Conservation (phyloP, 2,113 vertebrate species). For the Sylvia atricapilla region DNA sequence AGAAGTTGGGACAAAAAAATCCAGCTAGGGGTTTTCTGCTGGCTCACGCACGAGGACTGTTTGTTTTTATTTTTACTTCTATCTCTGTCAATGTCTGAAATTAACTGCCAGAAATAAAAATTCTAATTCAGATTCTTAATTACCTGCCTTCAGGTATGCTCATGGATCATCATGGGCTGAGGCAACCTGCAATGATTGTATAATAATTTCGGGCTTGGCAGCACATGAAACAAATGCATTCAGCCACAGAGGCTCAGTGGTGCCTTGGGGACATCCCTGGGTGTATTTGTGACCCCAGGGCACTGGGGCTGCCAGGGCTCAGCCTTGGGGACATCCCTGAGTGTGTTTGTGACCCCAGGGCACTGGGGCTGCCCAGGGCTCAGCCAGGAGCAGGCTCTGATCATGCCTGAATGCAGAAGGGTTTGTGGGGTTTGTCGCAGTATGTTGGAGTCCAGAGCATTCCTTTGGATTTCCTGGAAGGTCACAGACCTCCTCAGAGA, state of each 20-base stretch:
- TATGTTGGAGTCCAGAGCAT: no score
- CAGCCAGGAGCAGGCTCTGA: not conserved
- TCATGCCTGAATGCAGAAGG: not conserved
- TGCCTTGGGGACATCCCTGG: not conserved
- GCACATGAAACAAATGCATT: not conserved
- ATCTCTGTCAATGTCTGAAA: not conserved
- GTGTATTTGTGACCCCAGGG: not conserved
- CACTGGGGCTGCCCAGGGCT: not conserved
- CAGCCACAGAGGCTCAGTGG: not conserved
- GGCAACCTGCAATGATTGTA: not conserved
- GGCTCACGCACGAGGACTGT: not conserved
- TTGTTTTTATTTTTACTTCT: not conserved
- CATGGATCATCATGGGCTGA: not conserved
- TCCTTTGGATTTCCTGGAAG: no score
- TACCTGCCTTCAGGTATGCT: constrained; percentile 40
- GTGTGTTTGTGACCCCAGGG: not conserved
- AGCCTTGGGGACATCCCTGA: not conserved
- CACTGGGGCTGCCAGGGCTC: not conserved
- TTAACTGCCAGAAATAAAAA: constrained; percentile 41
- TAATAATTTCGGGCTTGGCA: not conserved
- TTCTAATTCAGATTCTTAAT: constrained; percentile 44
- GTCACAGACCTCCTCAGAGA: no score
- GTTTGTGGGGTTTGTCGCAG: not conserved
- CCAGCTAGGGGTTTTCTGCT: not conserved
- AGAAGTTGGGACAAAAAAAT: not conserved